phyloP scores from a whole-genome alignment of 2,113 vertebrate species.

The Tauraco erythrolophus region DNA sequence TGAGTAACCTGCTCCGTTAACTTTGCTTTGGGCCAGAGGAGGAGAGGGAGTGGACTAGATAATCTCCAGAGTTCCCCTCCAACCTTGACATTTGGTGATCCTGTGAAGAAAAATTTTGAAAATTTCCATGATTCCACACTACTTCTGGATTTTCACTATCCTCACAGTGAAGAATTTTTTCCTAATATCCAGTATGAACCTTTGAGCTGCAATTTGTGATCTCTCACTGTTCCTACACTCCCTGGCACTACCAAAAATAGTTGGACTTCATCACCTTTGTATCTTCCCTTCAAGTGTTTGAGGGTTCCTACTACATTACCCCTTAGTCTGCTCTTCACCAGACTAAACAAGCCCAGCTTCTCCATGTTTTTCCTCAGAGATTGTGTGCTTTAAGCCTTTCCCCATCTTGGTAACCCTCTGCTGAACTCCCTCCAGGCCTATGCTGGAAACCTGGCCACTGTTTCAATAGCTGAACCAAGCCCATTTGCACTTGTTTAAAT shows the following conservation, averaged over 20 bases:
- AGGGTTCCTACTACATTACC: not conserved
- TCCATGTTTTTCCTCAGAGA: rapidly evolving
- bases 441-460: not conserved
- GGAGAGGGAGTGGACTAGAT: not conserved
- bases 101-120: not conserved
- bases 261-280: not conserved
- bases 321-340: not conserved
- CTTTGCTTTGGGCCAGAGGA: not conserved
- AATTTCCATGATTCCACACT: not conserved
- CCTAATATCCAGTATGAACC: not conserved
- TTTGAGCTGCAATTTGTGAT: rapidly evolving
- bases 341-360: not conserved
- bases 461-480: not conserved
- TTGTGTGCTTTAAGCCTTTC: not conserved
- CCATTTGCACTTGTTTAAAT: not conserved
- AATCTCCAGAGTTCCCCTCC: not conserved
- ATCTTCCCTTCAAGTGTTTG: not conserved
- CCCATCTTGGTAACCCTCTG: not conserved
- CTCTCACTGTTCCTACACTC: not conserved
- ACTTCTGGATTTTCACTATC: not conserved
- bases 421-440: not conserved
- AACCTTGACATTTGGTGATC: not conserved
- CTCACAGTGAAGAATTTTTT: not conserved
- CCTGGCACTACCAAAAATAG: not conserved
- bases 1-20: not conserved